Evolutionary conservation across 64 coral and sea anemone species (phyloP).

Genomic region (Stichodactyla mertensii): DNA sequence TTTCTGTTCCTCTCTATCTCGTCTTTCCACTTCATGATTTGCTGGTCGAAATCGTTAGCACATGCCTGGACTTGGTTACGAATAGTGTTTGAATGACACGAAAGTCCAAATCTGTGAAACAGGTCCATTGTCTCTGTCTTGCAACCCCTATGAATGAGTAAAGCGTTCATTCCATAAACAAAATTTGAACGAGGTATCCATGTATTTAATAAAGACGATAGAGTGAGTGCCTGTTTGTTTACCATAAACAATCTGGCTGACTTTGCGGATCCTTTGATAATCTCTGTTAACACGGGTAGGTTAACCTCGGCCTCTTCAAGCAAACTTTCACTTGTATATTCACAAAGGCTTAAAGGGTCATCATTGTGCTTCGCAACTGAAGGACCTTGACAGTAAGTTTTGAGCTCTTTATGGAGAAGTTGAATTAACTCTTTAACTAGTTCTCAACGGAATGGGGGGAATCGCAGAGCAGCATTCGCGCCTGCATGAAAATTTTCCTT

Average conservation of each 20-base stretch:
- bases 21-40: constrained; percentile 27
- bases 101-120: constrained; percentile 34
- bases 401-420: background rate
- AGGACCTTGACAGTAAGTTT: background rate
- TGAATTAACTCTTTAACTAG: background rate
- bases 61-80: constrained; percentile 8
- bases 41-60: constrained; percentile 10
- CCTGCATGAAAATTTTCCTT: constrained; percentile 28
- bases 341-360: background rate
- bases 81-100: constrained; percentile 19
- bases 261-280: constrained; percentile 18
- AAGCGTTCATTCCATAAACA: constrained; percentile 16
- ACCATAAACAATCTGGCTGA: background rate
- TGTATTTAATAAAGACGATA: constrained; percentile 39
- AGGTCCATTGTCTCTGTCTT: constrained; percentile 40
- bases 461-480: constrained; percentile 29
- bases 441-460: constrained; percentile 18
- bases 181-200: constrained; percentile 38
- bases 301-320: background rate
- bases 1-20: constrained; percentile 21
- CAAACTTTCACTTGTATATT: background rate
- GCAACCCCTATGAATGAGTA: constrained; percentile 22
- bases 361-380: background rate
- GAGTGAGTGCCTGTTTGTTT: constrained; percentile 27
- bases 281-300: background rate